Evolutionary conservation across 2,797 vertebrate species (phyloP), one percentile per base, ranked within the genome.

Genomic region (Echeneis naucrates): DNA sequence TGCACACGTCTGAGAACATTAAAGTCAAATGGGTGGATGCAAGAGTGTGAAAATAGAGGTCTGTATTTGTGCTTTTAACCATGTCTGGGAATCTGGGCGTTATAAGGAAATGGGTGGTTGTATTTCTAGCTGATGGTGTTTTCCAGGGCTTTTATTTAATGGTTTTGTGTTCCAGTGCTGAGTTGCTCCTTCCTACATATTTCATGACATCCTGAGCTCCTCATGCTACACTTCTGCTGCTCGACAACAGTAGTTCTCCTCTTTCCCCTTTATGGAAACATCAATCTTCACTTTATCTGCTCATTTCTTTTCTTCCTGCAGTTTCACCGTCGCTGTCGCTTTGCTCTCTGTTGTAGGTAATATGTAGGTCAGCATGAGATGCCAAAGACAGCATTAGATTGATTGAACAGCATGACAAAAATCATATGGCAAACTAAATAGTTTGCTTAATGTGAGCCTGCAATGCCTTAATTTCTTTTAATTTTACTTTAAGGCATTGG

Each of bases 161-260:
- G 88, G 89, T 87, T 90, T 88, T 91, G 86, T 91, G 91, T 92
- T 91, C 81, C 68, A 40, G 77, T 58, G 82, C 72, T 76, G 85
- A 74, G 81, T 68, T 72, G 80, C 82, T 88, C 69, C 85, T 83
- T 89, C 75, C 73, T 93, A 89, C 92, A 93, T 93, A 92, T 93
- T 93, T 93, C 84, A 93, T 92, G 91, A 92, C 83, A 88, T 87
- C 85, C 90, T 88, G 84, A 63, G 72, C 89, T 87, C 82, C 83
- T 85, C 80, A 75, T 87, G 77, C 82, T 83, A 77, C 82, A 72
- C 78, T 71, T 81, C 62, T 70, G 57, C 68, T 47, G 53, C 77
- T 72, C 76, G 42, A 84, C 83, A 81, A 75, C 80, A 74, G 51
- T 63, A 54, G 69, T 54, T 78, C 79, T 86, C 75, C 45, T 62